Evolutionary conservation across 2,113 vertebrate genomes (phyloP).

Genomic region (Sterrhoptilus dennistouni): DNA sequence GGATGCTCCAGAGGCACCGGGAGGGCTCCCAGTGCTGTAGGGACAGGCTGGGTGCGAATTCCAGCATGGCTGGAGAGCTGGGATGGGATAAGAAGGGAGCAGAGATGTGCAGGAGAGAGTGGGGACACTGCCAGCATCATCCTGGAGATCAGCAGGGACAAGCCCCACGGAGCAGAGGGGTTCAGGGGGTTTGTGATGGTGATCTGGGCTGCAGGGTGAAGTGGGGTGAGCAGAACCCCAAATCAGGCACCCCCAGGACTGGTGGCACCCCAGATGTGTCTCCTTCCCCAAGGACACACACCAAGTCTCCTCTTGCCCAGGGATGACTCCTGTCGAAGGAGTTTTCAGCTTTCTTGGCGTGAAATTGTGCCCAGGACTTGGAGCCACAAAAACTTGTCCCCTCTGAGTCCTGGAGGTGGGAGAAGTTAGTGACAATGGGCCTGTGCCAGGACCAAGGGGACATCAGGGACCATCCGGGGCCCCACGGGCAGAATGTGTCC

Average conservation of each 20-base stretch:
- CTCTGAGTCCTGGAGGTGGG: too few relatives aligned
- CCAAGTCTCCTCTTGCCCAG: not conserved
- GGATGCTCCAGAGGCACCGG: rapidly evolving
- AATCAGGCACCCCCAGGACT: rapidly evolving
- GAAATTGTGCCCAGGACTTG: not conserved
- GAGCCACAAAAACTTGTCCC: rapidly evolving
- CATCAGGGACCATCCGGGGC: not conserved
- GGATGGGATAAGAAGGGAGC: not conserved
- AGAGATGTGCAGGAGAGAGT: rapidly evolving
- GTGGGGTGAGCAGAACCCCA: rapidly evolving
- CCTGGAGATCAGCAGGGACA: rapidly evolving
- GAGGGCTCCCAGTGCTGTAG: rapidly evolving
- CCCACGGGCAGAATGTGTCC: rapidly evolving
- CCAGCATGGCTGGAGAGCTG: rapidly evolving
- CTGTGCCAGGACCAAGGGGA: not conserved
- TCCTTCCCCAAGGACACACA: not conserved
- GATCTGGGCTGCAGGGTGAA: not conserved
- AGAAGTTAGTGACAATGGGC: not conserved
- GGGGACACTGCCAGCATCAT: rapidly evolving
- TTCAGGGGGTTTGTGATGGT: not conserved
- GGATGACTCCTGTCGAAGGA: not conserved
- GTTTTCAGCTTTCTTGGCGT: not conserved
- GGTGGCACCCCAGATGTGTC: not conserved
- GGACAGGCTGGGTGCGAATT: not conserved
- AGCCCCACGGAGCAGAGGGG: rapidly evolving